These are phyloP conservation scores for Malacosoma neustria DNA, from an alignment of 2,888 invertebrate species.

Conservation along the genomic window DNA sequence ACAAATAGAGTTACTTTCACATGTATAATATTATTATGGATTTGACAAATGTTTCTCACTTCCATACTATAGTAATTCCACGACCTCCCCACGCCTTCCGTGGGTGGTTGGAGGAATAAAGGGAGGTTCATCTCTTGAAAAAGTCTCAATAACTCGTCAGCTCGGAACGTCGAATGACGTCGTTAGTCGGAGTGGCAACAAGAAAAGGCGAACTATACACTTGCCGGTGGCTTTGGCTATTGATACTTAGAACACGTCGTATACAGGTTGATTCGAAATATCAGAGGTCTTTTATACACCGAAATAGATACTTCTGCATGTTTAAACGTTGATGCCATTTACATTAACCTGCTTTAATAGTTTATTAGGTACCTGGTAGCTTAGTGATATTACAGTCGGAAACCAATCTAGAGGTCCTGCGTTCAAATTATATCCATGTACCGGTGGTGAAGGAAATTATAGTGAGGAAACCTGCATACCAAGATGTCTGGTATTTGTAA, in stretches of 20 bases:
- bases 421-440: too few species aligned
- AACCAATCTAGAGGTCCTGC: too few species aligned
- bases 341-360: too few species aligned
- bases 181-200: slow-evolving; percentile 66
- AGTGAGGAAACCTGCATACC: too few species aligned
- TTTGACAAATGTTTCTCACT: slow-evolving; percentile 10
- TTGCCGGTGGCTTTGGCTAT: slow-evolving; percentile 36
- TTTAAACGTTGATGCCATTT: too few species aligned
- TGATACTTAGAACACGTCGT: slow-evolving; percentile 14
- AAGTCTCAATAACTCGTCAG: slow-evolving; percentile 73
- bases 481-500: too few species aligned
- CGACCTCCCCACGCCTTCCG: slow-evolving; percentile 14
- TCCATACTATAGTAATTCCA: slow-evolving; percentile 18
- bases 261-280: slow-evolving; percentile 29
- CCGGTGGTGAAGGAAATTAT: too few species aligned
- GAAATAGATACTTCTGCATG: too few species aligned
- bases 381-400: too few species aligned
- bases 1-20: too few species aligned
- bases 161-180: slow-evolving; percentile 66
- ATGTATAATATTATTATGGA: too few species aligned
- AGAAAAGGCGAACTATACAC: slow-evolving; percentile 72
- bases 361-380: neutral
- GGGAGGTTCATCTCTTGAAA: slow-evolving; percentile 60
- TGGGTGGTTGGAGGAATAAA: slow-evolving; percentile 17
- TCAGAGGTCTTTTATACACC: neutral